phyloP scores from a whole-genome alignment of 1,140 invertebrate species.

The Drosophila busckii region DNA sequence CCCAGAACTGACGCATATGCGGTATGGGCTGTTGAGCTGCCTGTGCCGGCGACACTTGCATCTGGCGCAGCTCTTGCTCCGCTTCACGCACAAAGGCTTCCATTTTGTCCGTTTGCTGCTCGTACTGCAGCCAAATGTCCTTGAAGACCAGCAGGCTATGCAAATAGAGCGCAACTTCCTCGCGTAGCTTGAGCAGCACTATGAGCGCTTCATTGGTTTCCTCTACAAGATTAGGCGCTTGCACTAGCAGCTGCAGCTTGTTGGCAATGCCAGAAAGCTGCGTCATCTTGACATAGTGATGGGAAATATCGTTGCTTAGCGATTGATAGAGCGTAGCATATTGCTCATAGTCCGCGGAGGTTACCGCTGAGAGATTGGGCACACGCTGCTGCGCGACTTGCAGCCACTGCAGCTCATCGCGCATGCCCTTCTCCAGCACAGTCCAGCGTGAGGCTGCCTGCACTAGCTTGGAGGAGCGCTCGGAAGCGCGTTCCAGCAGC shows the following conservation, averaged over 20 bases:
- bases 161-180: constrained; percentile 86
- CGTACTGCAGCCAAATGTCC: constrained; percentile 87
- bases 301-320: constrained; percentile 86
- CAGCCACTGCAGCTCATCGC: constrained; percentile 89
- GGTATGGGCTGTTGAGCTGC: constrained; percentile 82
- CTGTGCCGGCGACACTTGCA: constrained; percentile 80
- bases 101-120: constrained; percentile 84
- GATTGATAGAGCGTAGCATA: constrained; percentile 91
- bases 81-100: constrained; percentile 87
- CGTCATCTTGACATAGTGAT: constrained; percentile 87
- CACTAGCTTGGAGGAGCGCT: constrained; percentile 88
- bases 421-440: constrained; percentile 87
- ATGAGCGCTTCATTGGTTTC: constrained; percentile 85
- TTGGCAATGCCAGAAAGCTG: constrained; percentile 86
- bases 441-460: constrained; percentile 90
- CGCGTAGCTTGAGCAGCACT: constrained; percentile 84
- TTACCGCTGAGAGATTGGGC: constrained; percentile 87
- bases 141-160: constrained; percentile 85
- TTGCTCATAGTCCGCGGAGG: constrained; percentile 89
- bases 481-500: constrained; percentile 88
- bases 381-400: constrained; percentile 89
- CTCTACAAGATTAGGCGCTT: constrained; percentile 85
- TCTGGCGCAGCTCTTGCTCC: constrained; percentile 82
- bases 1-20: constrained; percentile 90
- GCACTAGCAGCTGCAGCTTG: constrained; percentile 85